Evolutionary conservation across 2,113 vertebrate genomes (phyloP).

Genomic region (Rhinoderma darwinii): DNA sequence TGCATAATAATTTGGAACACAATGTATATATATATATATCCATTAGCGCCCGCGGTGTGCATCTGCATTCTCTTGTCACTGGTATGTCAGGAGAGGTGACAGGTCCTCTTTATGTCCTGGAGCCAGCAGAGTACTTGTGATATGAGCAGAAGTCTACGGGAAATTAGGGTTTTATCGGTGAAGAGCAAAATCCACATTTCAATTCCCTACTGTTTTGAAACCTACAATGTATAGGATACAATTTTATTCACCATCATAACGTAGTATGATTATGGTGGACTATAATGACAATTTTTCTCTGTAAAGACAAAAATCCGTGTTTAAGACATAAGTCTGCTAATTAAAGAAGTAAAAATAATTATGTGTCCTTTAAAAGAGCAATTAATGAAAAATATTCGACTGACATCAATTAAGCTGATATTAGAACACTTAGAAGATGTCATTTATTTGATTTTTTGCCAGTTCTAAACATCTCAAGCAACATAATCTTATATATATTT

Average conservation of each 20-base stretch:
- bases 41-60: too few species aligned
- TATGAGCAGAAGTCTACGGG: background rate
- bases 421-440: background rate
- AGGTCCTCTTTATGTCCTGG: background rate
- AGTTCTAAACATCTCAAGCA: background rate
- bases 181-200: background rate
- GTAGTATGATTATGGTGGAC: background rate
- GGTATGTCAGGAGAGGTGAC: too few species aligned
- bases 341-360: slow-evolving; percentile 1
- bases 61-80: too few species aligned
- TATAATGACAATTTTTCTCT: background rate
- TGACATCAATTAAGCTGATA: slow-evolving; percentile 30
- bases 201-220: too few species aligned
- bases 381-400: slow-evolving; percentile 1
- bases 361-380: slow-evolving; percentile 15
- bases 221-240: background rate
- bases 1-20: too few species aligned
- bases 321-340: slow-evolving; percentile 25
- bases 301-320: background rate
- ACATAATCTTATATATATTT: too few species aligned
- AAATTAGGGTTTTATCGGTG: background rate
- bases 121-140: background rate
- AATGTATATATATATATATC: too few species aligned
- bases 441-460: background rate
- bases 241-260: background rate